Conservation (phyloP, 2,888 invertebrate species). For the Eilema griseolum region DNA sequence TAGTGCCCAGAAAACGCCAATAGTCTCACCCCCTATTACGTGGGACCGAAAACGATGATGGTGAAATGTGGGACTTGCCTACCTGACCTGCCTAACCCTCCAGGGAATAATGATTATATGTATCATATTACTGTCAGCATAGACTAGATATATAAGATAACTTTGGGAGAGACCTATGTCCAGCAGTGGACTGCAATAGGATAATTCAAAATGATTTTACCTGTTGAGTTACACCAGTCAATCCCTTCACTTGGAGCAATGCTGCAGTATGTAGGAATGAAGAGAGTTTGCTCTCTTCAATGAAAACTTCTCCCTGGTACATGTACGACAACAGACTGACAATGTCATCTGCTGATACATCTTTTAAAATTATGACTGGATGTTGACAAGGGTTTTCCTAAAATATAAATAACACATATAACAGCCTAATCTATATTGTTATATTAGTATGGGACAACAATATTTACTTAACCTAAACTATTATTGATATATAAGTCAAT, state of each 20-base stretch:
- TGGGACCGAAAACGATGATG: too few relatives aligned
- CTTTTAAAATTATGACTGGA: constrained; percentile 91
- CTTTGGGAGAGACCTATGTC: too few relatives aligned
- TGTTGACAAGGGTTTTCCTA: constrained; percentile 92
- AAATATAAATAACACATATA: constrained; percentile 35
- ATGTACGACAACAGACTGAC: constrained; percentile 90
- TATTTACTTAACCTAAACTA: constrained; percentile 32
- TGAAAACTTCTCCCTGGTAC: constrained; percentile 91
- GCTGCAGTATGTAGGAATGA: constrained; percentile 90
- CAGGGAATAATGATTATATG: too few relatives aligned
- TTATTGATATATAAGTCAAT: not conserved
- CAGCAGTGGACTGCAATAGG: not conserved
- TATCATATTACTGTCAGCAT: too few relatives aligned
- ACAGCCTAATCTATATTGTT: too few relatives aligned
- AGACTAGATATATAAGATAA: too few relatives aligned
- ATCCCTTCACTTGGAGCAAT: constrained; percentile 89
- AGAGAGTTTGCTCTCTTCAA: constrained; percentile 89
- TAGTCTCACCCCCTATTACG: too few relatives aligned
- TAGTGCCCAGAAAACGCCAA: too few relatives aligned
- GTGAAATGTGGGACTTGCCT: too few relatives aligned
- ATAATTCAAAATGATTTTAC: constrained; percentile 52
- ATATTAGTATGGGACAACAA: not conserved
- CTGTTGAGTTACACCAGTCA: constrained; percentile 87
- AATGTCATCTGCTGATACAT: constrained; percentile 89
- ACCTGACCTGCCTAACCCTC: too few relatives aligned